These are phyloP conservation scores for Micrasema minimum DNA, from an alignment of 1,140 invertebrate species.

Conservation along the genomic window DNA sequence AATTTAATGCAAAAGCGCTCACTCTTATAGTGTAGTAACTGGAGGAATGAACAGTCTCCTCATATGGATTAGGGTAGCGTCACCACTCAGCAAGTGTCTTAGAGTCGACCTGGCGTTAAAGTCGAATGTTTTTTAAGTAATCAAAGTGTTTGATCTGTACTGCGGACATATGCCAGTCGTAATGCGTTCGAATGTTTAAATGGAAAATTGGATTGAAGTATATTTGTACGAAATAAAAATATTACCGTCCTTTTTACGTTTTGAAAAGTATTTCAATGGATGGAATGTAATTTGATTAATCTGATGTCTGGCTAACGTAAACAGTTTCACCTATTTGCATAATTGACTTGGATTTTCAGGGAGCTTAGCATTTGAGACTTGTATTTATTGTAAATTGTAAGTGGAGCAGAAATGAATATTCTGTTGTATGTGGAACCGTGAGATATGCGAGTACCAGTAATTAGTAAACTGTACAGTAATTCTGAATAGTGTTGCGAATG, in stretches of 20 bases:
- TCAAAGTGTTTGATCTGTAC: background rate
- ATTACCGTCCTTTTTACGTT: constrained; percentile 46
- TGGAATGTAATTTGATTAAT: constrained; percentile 4
- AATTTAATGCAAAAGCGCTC: constrained; percentile 49
- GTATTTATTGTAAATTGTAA: constrained; percentile 53
- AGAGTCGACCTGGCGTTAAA: constrained; percentile 8
- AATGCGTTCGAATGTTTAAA: constrained; percentile 5
- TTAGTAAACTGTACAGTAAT: constrained; percentile 41
- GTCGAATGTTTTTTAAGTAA: background rate
- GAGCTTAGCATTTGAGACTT: constrained; percentile 54
- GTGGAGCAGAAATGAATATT: constrained; percentile 46
- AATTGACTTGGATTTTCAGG: constrained; percentile 52
- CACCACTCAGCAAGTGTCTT: constrained; percentile 29
- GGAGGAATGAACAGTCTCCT: constrained; percentile 29
- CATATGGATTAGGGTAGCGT: constrained; percentile 23
- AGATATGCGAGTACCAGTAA: constrained; percentile 49
- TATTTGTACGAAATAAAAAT: constrained; percentile 38
- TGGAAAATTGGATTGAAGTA: background rate
- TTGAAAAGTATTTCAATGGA: constrained; percentile 17
- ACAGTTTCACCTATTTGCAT: constrained; percentile 30
- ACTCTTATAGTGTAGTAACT: constrained; percentile 48
- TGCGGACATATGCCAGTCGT: background rate
- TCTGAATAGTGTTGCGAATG: constrained; percentile 46
- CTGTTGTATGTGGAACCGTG: constrained; percentile 43
- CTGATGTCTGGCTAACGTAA: background rate